Conservation (phyloP, 2,113 vertebrate species). For the Protobothrops flavoviridis region DNA sequence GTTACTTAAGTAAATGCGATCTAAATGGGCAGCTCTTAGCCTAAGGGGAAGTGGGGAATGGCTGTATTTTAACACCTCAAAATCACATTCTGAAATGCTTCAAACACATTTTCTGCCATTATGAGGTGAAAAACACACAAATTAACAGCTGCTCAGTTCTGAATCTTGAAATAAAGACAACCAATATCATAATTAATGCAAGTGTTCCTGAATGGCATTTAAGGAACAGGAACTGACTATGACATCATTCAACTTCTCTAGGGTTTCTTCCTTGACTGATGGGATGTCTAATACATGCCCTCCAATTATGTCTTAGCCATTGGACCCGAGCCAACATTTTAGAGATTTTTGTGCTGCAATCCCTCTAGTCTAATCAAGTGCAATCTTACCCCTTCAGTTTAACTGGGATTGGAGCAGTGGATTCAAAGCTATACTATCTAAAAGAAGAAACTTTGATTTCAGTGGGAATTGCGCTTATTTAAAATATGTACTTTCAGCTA, state of each 20-base stretch:
- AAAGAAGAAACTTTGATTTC: background rate
- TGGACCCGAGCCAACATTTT: background rate
- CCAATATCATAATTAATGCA: slow-evolving; percentile 1
- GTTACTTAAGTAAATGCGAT: slow-evolving; percentile 57
- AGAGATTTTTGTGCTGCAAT: background rate
- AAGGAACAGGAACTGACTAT: background rate
- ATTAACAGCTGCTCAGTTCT: slow-evolving; percentile 33
- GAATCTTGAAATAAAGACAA: slow-evolving; percentile 38
- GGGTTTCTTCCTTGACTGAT: slow-evolving; percentile 8
- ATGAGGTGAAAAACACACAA: slow-evolving; percentile 33
- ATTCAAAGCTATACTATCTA: background rate
- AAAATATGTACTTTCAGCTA: background rate
- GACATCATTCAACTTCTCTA: background rate
- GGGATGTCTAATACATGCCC: background rate
- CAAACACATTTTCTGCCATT: slow-evolving; percentile 19
- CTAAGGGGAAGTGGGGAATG: slow-evolving; percentile 15
- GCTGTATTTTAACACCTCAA: slow-evolving; percentile 63
- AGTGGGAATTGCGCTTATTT: background rate
- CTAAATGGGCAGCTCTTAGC: slow-evolving; percentile 51
- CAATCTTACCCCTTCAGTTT: background rate
- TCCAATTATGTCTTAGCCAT: background rate
- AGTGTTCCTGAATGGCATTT: background rate
- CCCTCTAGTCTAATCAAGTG: background rate
- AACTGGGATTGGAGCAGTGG: background rate
- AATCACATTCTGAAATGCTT: slow-evolving; percentile 48